These are phyloP conservation scores for Chalcosyrphus nemorum DNA, from an alignment of 2,888 invertebrate species.

Conservation along the genomic window DNA sequence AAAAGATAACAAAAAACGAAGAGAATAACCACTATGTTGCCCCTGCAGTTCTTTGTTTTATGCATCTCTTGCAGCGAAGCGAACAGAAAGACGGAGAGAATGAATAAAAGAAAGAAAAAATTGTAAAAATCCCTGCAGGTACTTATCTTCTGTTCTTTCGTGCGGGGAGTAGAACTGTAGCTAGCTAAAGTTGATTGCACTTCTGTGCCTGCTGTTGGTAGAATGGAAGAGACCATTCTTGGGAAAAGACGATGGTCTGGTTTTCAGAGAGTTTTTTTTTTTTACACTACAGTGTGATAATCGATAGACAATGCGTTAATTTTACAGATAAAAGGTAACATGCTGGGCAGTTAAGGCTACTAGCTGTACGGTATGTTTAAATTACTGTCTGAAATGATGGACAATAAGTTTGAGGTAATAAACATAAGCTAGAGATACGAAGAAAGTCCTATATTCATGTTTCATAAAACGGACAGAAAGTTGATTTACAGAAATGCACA, in stretches of 20 bases:
- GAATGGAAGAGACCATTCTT: not conserved
- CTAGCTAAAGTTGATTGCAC: conserved; percentile 67
- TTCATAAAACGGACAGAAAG: no score
- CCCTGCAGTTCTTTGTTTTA: conserved; percentile 61
- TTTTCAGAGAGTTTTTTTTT: not conserved
- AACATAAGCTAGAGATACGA: no score
- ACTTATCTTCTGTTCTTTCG: conserved; percentile 59
- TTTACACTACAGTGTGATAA: conserved; percentile 39
- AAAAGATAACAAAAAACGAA: not conserved
- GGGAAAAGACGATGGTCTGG: not conserved
- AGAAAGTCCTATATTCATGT: no score
- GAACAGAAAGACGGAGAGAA: conserved; percentile 27
- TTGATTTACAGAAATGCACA: no score
- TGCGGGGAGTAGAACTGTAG: conserved; percentile 29
- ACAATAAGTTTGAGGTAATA: no score
- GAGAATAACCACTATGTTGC: conserved; percentile 21
- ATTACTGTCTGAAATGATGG: not conserved
- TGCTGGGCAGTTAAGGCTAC: not conserved
- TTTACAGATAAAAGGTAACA: not conserved
- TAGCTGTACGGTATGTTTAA: not conserved
- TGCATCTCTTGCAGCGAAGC: conserved; percentile 47
- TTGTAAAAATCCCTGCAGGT: conserved; percentile 65
- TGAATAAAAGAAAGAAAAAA: conserved; percentile 58
- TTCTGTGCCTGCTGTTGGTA: conserved; percentile 3
- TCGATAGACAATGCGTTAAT: conserved; percentile 30